Evolutionary conservation across 1,140 invertebrate species (phyloP).

Genomic region (Brachionus rotundiformis): DNA sequence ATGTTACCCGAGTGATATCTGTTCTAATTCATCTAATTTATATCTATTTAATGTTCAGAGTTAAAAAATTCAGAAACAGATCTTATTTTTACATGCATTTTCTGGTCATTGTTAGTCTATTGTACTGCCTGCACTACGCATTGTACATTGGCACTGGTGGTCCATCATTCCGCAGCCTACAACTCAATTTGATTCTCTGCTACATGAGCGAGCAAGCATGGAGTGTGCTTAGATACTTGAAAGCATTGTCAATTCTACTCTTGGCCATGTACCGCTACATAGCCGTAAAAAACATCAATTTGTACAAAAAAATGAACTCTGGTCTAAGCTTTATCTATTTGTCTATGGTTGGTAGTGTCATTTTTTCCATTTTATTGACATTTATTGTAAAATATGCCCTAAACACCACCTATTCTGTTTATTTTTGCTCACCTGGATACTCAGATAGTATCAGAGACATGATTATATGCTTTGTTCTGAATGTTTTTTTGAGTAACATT

Average conservation of each 20-base stretch:
- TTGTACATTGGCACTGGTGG: background rate
- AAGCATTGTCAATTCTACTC: background rate
- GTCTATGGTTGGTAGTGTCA: background rate
- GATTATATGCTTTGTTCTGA: background rate
- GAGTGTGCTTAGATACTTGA: background rate
- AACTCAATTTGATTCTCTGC: background rate
- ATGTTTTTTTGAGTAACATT: background rate
- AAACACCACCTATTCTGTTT: background rate
- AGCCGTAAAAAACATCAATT: constrained; percentile 19
- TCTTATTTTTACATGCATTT: constrained; percentile 20
- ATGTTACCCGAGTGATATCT: background rate
- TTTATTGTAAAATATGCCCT: constrained; percentile 23
- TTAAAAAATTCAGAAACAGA: background rate
- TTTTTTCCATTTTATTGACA: background rate
- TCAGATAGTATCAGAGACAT: background rate
- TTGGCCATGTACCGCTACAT: constrained; percentile 33
- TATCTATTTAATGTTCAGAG: background rate
- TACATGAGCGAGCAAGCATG: background rate
- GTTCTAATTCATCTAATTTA: constrained; percentile 5
- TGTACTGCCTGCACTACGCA: constrained; percentile 16
- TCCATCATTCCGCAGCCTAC: background rate
- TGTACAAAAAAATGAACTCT: constrained; percentile 1
- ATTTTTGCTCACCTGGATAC: constrained; percentile 17
- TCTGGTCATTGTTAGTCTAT: background rate
- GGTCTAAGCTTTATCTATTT: background rate